Evolutionary conservation across 2,888 invertebrate genomes (phyloP), one percentile per base, ranked within the genome.

Genomic region (Chalcis sispes): DNA sequence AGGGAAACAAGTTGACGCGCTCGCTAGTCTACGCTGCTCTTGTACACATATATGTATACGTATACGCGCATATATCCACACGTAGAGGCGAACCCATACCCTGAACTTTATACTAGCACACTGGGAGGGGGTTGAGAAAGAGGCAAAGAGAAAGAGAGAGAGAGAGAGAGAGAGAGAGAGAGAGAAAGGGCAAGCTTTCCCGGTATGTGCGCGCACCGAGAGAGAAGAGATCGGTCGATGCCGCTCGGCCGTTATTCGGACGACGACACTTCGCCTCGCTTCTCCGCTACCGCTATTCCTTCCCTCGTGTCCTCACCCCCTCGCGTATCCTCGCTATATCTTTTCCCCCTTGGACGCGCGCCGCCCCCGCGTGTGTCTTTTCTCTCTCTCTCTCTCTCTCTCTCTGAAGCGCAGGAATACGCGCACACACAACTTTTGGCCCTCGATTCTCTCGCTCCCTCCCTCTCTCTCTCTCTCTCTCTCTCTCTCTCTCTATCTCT

Each of bases 191-290:
- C 81, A 84, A 18, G 7, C 62, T 25, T 7, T 56, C 54, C 23
- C n/a, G 67, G 67, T 56, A 13, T 27, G 84, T 84, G 56, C 61
- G 66, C 7, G 46, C 48, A 20, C 58, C 50, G 40, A 29, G 29
- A 61, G 4, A 64, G 62, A 8, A 85, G 86, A 85, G 86, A 86
- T 88, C 89, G 88, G 89, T 88, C 88, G 88, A 88, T 88, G 88
- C 88, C 87, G 88, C 86, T 84, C 85, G 87, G 87, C 88, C 88
- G 88, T 88, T 89, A 89, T 89, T 89, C 88, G 88, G 88, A 88
- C 88, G 88, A 89, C 88, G 88, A 89, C 88, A 89, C 88, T 88
- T 29, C 56, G 29, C 64, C 66, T 29, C 66, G 56, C 80, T 62
- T 72, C 65, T 70, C 73, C 65, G 73, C 50, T 48, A 15, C 76